Evolutionary conservation across 2,888 invertebrate genomes (phyloP), one percentile per base, ranked within the genome.

Genomic region (Nomada fucata): DNA sequence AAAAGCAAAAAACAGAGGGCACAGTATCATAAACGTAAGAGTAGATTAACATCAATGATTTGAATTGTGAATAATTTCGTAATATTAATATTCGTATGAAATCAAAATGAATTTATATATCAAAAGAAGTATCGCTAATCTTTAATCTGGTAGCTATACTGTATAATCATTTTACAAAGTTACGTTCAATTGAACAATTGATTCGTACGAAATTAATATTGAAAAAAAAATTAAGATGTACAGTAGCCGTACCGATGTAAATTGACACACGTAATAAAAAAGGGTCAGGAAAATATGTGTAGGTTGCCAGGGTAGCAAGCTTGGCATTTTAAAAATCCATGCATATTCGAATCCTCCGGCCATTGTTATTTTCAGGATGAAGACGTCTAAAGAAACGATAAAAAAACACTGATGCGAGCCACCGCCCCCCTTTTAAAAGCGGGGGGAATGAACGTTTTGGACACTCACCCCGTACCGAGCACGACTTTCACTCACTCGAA

Each of bases 391-490:
- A 78, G 83, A 67, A 84, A 84, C 84, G 85, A 88, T 86, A 88
- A 90, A 91, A 87, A 88, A 84, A 86, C 85, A 88, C 81, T 89
- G 84, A 82, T 84, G 81, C 89, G 90, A 91, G 92, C 90, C 91
- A 91, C 91, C 92, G 91, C 91, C 92, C 92, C 92, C 92, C 87
- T 90, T 57, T 88, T 84, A 72, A 79, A 69, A 73, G 75, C 75
- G 81, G 88, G 76, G 77, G 82, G 81, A 81, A 80, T 73, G 82
- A 79, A 76, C 63, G 70, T 78, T 88, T 83, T 85, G 60, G 82
- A 68, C 70, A 88, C 88, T 88, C 85, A 88, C 89, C 88, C 88
- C 87, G 82, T 72, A 73, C 71, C 76, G 82, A 70, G 67, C 68
- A 77, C 65, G 70, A 89, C 87, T 88, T 82, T 88, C 89, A 89